A percentile compares a stretch with the other conserved stretches of the same genome.
Evolutionary conservation across 2,797 vertebrate genomes (phyloP).

Genomic region (Dendrocincla tyrannina): DNA sequence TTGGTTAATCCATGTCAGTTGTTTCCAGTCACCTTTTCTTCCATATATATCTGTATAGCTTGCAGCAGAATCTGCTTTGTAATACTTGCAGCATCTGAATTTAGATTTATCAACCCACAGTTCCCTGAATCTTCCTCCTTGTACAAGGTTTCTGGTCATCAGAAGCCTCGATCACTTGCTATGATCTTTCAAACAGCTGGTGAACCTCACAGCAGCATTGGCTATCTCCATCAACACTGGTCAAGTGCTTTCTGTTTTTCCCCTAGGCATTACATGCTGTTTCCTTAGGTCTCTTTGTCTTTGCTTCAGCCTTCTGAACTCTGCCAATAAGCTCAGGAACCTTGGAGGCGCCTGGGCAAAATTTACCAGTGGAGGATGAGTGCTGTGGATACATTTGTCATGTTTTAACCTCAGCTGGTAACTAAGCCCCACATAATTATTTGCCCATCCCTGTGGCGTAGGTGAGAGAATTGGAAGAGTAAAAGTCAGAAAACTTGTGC

Average conservation of each 20-base stretch:
- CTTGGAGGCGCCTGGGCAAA: too few relatives aligned
- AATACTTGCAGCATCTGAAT: not conserved
- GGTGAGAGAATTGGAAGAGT: too few relatives aligned
- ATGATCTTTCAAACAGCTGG: not conserved
- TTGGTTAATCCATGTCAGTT: not conserved
- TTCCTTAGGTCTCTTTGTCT: too few relatives aligned
- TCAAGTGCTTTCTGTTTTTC: not conserved
- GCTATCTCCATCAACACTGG: not conserved
- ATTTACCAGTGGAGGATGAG: too few relatives aligned
- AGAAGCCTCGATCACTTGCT: not conserved
- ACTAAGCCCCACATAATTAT: too few relatives aligned
- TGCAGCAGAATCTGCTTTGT: not conserved
- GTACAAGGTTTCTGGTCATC: not conserved
- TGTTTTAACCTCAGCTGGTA: too few relatives aligned
- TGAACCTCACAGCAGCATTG: not conserved
- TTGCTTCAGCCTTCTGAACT: too few relatives aligned
- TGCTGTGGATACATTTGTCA: too few relatives aligned
- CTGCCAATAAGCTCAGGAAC: too few relatives aligned
- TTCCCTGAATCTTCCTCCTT: not conserved
- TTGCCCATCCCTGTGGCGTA: too few relatives aligned
- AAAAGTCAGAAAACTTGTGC: too few relatives aligned
- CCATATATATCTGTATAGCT: not conserved
- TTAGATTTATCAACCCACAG: not conserved
- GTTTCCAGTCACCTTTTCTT: not conserved
- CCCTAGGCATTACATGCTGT: too few relatives aligned